Base-by-base conservation (phyloP, 2,888 invertebrate genomes). In the Caenorhabditis sinica region DNA sequence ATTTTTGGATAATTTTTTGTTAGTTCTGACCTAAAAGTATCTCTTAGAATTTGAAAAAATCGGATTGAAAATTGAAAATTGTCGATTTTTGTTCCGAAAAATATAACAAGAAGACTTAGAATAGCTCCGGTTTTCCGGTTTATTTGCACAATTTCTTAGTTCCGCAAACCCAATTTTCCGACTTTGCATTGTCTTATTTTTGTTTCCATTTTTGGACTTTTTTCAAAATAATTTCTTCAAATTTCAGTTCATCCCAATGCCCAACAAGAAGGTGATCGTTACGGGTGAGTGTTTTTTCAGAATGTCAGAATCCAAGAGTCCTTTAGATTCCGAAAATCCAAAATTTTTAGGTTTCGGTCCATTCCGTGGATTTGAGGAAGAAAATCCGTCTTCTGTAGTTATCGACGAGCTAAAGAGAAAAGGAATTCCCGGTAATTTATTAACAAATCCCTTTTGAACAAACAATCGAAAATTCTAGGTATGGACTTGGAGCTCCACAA, bases 301-400 rank as follows among this genome's bases (percentile, higher is more conserved):
- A 45, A 30, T 1, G 0, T 25, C 17, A 45, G 13, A 15, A 4
- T 36, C 25, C 1, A 53, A n/a, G 8, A 33, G 4, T 33, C 5
- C 8, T 33, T 8, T 33, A 33, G 33, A 33, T 33, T 33, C 8
- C 4, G 25, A 11, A 33, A 28, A 6, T 28, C n/a, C 60, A 9
- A 60, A n/a, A 45, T 23, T 53, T 76, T 49, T 83, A n/a, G 89
- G 89, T 28, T 89, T 89, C 53, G 89, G 89, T 13, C 86, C 89
- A 13, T 89, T 89, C 51, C 83, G 83, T 0, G 63, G 66, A 3
- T 87, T 84, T 56, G 69, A 76, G 17, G 69, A 76, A 5, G 82
- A 83, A 15, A 89, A 89, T 60, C 89, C 89, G 11, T 86, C 86
- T 4, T 83, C 86, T 8, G 81, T 82, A 11, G 69, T 89, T 0